Evolutionary conservation across 2,113 vertebrate species (phyloP), one percentile per base, ranked within the genome.

Genomic region (Dascyllus trimaculatus): DNA sequence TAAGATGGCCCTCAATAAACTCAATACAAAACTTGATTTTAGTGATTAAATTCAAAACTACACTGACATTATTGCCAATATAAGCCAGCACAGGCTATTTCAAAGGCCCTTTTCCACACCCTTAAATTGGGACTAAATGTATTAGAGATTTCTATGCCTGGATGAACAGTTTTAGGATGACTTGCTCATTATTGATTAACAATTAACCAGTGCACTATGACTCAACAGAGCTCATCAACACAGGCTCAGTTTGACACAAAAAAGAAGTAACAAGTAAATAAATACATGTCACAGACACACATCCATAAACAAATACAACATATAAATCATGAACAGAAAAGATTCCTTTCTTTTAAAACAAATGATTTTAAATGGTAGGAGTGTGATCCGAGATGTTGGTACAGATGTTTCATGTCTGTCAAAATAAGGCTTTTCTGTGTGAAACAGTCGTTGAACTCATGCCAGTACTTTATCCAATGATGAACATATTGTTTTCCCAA

Each of bases 171-270:
- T 57, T 70, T 21, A 48, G 54, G 40, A n/a, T 63, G 38, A 73
- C 45, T 38, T 38, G 35, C 68, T 82, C 24, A 69, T 70, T 61
- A n/a, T 46, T 71, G 65, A 82, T 80, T 62, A 60, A 85, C n/a
- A 52, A 62, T 72, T 75, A 76, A 80, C 88, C 81, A 81, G 81
- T 80, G 68, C 48, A 75, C 53, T 43, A 45, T 58, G 59, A 88
- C 59, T 73, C 65, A 46, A 73, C 15, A 66, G 72, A 90, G 74
- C 61, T 86, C 45, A 40, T 43, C 63, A 79, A 81, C 74, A 81
- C 76, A 62, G 79, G 88, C 89, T 91, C 85, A 82, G 74, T 83
- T 81, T 83, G 77, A 91, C 88, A 88, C 56, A 24, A 59, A 58
- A 72, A 72, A 46, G 51, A 26, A 61, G 63, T 51, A 82, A 79